phyloP scores from a whole-genome alignment of 2,113 vertebrate species.

The Anguilla japonica region DNA sequence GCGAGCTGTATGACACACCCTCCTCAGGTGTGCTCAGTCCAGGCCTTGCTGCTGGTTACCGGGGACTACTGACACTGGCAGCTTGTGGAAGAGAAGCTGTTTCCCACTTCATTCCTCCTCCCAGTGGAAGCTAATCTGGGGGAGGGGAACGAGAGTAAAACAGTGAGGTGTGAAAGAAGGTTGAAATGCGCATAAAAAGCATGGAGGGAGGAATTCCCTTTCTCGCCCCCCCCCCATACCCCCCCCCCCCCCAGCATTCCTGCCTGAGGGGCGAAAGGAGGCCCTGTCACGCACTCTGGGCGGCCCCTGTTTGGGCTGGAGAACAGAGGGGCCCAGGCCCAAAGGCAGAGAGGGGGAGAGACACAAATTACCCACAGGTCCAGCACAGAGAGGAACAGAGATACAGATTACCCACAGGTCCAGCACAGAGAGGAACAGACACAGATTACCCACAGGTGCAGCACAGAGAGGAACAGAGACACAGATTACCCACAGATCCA shows the following conservation, averaged over 20 bases:
- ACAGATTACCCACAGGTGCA: too few relatives aligned
- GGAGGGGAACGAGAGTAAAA: not conserved
- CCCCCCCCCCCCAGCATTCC: not conserved
- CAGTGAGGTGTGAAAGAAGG: not conserved
- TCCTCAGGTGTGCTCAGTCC: not conserved
- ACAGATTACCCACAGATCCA: too few relatives aligned
- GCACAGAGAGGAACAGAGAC: too few relatives aligned
- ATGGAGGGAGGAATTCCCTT: not conserved
- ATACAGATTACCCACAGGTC: not conserved
- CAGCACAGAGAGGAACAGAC: too few relatives aligned
- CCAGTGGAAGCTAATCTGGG: slow-evolving; percentile 4
- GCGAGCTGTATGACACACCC: not conserved
- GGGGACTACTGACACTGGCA: not conserved
- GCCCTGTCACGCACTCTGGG: not conserved
- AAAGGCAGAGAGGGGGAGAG: not conserved
- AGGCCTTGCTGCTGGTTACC: not conserved
- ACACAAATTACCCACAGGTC: too few relatives aligned
- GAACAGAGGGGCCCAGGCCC: not conserved
- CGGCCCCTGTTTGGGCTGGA: slow-evolving; percentile 34
- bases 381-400: not conserved
- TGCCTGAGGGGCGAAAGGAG: not conserved
- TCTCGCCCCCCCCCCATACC: not conserved
- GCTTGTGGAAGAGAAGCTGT: not conserved
- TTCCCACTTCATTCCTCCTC: not conserved
- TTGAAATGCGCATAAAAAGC: slow-evolving; percentile 1